phyloP scores from a whole-genome alignment of 2,113 vertebrate genomes.

The Grallaria varia region DNA sequence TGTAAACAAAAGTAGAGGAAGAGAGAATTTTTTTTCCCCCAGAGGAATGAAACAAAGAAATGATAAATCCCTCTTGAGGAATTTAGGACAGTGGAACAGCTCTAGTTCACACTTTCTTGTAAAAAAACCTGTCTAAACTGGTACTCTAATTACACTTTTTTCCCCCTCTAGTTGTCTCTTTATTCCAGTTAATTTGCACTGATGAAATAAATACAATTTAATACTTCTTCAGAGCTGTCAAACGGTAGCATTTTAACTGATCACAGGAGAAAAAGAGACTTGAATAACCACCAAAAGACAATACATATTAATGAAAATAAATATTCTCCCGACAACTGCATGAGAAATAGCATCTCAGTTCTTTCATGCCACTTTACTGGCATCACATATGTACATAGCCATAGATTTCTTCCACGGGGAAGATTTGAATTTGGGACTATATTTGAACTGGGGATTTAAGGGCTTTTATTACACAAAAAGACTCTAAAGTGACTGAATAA shows the following conservation, averaged over 20 bases:
- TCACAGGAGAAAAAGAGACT: neutral
- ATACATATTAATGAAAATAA: neutral
- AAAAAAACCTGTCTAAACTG: neutral
- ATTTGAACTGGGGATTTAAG: neutral
- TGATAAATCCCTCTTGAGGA: neutral
- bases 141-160: neutral
- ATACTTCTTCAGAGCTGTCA: neutral
- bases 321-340: neutral
- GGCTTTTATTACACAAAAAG: neutral
- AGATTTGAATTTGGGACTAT: neutral
- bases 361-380: neutral
- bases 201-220: neutral
- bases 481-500: neutral
- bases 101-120: neutral
- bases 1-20: neutral
- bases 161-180: neutral
- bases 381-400: fast-evolving
- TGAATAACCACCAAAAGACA: neutral
- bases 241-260: neutral
- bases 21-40: neutral
- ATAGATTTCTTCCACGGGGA: neutral
- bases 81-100: neutral
- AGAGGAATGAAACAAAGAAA: neutral
- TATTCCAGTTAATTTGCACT: neutral
- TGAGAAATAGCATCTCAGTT: neutral